These are phyloP conservation scores for Anastatus disparis DNA, from an alignment of 1,140 invertebrate species.

Conservation along the genomic window DNA sequence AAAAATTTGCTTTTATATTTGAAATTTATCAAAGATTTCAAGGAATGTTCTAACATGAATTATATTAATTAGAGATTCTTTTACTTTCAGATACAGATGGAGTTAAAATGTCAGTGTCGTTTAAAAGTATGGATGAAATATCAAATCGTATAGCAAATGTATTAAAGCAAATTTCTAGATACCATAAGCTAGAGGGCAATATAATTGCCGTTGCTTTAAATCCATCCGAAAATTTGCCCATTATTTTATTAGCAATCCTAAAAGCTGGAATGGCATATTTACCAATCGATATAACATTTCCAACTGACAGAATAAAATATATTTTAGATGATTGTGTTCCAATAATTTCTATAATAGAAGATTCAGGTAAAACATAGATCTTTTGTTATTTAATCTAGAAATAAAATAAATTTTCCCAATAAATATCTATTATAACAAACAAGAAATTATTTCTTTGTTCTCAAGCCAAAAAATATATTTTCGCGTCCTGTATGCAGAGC, in stretches of 20 bases:
- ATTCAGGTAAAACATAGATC: conserved; percentile 52
- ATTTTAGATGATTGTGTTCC: conserved; percentile 82
- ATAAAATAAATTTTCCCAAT: too few species aligned
- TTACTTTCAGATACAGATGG: too few species aligned
- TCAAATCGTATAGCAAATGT: not conserved
- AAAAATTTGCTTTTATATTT: too few species aligned
- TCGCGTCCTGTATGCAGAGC: too few species aligned
- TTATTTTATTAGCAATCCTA: conserved; percentile 77
- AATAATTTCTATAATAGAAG: conserved; percentile 75
- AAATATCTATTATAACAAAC: too few species aligned
- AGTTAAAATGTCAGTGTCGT: not conserved
- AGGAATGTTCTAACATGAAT: too few species aligned
- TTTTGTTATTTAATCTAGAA: too few species aligned
- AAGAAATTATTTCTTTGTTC: too few species aligned
- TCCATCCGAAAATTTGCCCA: conserved; percentile 77
- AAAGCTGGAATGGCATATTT: conserved; percentile 86
- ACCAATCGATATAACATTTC: conserved; percentile 82
- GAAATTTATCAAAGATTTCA: too few species aligned
- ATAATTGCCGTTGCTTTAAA: conserved; percentile 82
- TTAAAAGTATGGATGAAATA: not conserved
- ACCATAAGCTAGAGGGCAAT: conserved; percentile 73
- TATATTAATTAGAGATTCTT: too few species aligned
- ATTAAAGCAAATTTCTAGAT: not conserved
- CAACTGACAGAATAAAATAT: conserved; percentile 77
- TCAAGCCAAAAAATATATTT: too few species aligned